Evolutionary conservation across 2,888 invertebrate genomes (phyloP).

Genomic region (Aphidius colemani): DNA sequence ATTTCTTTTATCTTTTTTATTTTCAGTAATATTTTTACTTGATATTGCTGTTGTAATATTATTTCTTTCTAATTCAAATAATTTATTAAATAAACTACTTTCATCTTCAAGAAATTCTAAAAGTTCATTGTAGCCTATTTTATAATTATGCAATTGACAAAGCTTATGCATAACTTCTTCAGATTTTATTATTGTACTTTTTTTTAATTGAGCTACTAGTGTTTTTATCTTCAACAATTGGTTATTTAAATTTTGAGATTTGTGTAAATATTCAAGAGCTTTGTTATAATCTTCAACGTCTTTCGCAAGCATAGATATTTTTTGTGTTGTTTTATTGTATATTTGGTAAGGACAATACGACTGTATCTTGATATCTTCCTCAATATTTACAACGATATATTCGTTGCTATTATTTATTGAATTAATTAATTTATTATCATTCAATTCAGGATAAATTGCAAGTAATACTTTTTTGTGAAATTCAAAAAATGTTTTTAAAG

Average conservation of each 20-base stretch:
- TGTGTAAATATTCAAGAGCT: background rate
- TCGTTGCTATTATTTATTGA: background rate
- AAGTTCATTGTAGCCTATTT: constrained; percentile 2
- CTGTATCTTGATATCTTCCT: background rate
- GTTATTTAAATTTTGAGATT: background rate
- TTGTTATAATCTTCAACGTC: background rate
- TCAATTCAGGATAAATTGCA: constrained; percentile 1
- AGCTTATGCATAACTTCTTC: background rate
- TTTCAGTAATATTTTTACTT: too few relatives aligned
- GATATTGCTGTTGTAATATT: too few relatives aligned
- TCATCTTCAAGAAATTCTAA: background rate
- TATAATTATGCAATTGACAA: background rate
- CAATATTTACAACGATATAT: background rate
- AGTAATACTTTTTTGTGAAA: constrained; percentile 5
- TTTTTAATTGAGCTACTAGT: background rate
- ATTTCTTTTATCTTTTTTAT: too few relatives aligned
- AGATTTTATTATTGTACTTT: background rate
- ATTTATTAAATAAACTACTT: too few relatives aligned
- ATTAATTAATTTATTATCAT: background rate
- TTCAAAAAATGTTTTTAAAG: background rate
- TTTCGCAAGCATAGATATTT: background rate
- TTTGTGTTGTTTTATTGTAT: background rate
- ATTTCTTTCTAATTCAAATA: too few relatives aligned
- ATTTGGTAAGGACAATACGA: constrained; percentile 7
- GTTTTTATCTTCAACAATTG: background rate